phyloP scores from a whole-genome alignment of 1,140 invertebrate species.

The Copidosoma floridanum region DNA sequence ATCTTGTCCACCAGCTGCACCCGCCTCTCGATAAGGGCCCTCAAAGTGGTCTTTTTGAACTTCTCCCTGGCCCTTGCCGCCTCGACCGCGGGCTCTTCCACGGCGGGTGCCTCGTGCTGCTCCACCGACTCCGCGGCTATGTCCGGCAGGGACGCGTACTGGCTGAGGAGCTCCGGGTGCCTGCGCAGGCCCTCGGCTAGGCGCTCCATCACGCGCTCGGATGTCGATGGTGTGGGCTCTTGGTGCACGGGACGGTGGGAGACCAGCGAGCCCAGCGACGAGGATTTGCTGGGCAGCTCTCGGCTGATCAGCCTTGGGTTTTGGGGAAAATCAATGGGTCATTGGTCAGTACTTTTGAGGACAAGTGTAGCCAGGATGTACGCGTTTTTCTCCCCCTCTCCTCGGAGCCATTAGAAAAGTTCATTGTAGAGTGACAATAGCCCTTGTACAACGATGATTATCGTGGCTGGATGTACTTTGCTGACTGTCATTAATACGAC shows the following conservation, averaged over 20 bases:
- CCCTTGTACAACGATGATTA: too few relatives aligned
- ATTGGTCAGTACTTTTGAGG: neutral
- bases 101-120: neutral
- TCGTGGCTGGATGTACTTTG: too few relatives aligned
- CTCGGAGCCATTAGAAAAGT: too few relatives aligned
- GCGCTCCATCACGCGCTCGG: neutral
- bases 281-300: neutral
- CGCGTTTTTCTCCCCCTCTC: too few relatives aligned
- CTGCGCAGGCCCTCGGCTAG: neutral
- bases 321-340: neutral
- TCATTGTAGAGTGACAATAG: too few relatives aligned
- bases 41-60: slow-evolving; percentile 25
- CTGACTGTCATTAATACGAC: too few relatives aligned
- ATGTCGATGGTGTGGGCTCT: neutral
- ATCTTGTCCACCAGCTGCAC: slow-evolving; percentile 39
- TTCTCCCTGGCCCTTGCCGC: neutral
- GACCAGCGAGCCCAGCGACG: neutral
- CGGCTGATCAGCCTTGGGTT: neutral
- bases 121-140: neutral
- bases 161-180: slow-evolving; percentile 3
- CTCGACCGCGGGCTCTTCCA: neutral
- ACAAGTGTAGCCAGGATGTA: too few relatives aligned
- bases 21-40: slow-evolving; percentile 32
- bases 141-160: neutral
- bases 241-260: neutral